These are phyloP conservation scores for Protosalanx chinensis DNA, from an alignment of 2,797 vertebrate genomes.

Conservation along the genomic window DNA sequence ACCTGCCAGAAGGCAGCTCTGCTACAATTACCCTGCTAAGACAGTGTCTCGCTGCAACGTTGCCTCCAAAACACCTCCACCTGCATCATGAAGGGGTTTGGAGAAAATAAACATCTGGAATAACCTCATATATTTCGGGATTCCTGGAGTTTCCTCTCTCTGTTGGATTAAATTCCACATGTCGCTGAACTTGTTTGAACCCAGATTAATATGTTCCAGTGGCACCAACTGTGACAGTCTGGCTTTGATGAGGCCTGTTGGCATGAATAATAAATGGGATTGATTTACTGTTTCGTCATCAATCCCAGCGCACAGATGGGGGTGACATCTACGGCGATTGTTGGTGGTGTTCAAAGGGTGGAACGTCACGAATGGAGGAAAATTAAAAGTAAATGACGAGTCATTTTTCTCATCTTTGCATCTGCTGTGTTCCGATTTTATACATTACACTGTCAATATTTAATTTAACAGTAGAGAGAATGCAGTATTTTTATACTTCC, in stretches of 20 bases:
- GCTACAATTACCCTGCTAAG: background rate
- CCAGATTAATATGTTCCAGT: constrained; percentile 4
- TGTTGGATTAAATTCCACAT: background rate
- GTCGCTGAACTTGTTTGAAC: background rate
- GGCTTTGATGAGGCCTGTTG: constrained; percentile 42
- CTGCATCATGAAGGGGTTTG: background rate
- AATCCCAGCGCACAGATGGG: constrained; percentile 31
- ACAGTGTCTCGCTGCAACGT: background rate
- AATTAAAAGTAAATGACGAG: background rate
- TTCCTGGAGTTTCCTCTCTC: background rate
- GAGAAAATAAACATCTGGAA: background rate
- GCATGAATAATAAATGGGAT: constrained; percentile 32
- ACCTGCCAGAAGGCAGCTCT: background rate
- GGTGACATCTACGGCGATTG: constrained; percentile 26
- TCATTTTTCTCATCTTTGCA: background rate
- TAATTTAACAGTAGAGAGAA: too few relatives aligned
- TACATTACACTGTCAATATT: too few relatives aligned
- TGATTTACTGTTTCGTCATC: constrained; percentile 40
- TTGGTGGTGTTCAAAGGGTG: background rate
- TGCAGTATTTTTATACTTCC: background rate
- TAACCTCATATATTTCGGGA: background rate
- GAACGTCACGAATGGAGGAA: background rate
- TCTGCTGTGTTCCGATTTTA: background rate
- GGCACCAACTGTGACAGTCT: constrained; percentile 6
- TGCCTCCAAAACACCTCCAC: background rate